Base-by-base conservation (phyloP, 1,140 invertebrate genomes). In the Drosophila sp. region DNA sequence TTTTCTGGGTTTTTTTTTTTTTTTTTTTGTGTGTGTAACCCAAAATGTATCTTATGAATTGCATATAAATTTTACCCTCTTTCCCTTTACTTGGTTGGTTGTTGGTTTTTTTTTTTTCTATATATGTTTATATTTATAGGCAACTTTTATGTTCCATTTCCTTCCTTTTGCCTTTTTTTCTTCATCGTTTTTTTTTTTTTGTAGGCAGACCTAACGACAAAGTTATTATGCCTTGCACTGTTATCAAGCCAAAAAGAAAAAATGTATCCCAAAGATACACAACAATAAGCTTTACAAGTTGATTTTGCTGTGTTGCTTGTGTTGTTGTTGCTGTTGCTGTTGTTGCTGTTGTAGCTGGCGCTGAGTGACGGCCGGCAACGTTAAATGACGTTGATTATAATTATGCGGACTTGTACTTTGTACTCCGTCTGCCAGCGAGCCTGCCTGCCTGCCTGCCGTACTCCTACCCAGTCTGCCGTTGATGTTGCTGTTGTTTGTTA, bases 361-460 rank as follows among this genome's bases (percentile, higher is more conserved):
- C 82, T 85, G 83, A 86, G 83, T 87, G 83, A 87, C 83, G 83
- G 84, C 84, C 84, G 80, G 84, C 80, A 89, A 87, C 84, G 80
- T 89, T 87, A 87, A 87, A 87, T 87, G 84, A 87, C 84, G 84
- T 87, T 87, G 84, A 87, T 87, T 87, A 87, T 87, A 87, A 87
- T 87, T 87, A 87, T 87, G 84, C 84, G 84, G 85, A 89, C 84
- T 87, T 87, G 84, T 87, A 89, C 84, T 87, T 83, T 87, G 84
- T 80, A 77, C 81, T 32, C 33, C 71, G 30, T 27, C 25, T 17
- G 35, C 10, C 38, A 25, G 40, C 41, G 23, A 72, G 68, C 58
- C 61, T 69, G 35, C 10, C 38, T 38, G 40, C 41, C 44, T 76
- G 68, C 58, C 61, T 69, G 54, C 60, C 70, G 35, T 38, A n/a